Evolutionary conservation across 2,113 vertebrate genomes (phyloP).

Genomic region (Channa argus): DNA sequence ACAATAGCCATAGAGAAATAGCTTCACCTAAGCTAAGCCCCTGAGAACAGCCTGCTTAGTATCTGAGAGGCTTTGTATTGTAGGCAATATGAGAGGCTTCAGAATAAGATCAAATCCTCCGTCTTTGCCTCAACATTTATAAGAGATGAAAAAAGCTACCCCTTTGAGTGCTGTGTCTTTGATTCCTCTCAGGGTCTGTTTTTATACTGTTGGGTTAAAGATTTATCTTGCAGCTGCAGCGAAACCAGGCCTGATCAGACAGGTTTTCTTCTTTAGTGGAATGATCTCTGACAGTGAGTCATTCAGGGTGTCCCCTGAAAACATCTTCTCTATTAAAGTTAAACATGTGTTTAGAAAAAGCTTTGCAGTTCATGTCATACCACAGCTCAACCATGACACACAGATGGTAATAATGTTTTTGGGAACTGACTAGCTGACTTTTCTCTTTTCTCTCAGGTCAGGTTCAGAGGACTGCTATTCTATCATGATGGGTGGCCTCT

Average conservation of each 20-base stretch:
- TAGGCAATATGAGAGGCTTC: constrained; percentile 68
- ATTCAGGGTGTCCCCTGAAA: constrained; percentile 28
- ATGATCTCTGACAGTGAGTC: constrained; percentile 53
- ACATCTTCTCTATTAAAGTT: constrained; percentile 43
- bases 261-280: constrained; percentile 50
- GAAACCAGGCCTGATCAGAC: constrained; percentile 73
- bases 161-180: constrained; percentile 48
- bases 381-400: constrained; percentile 34
- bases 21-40: constrained; percentile 66
- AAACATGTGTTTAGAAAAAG: constrained; percentile 59
- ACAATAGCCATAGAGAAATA: constrained; percentile 61
- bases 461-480: constrained; percentile 84
- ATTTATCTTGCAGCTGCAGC: constrained; percentile 61
- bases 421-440: constrained; percentile 34
- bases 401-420: constrained; percentile 27
- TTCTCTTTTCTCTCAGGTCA: constrained; percentile 72
- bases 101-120: constrained; percentile 52
- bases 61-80: constrained; percentile 66
- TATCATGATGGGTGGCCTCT: constrained; percentile 88
- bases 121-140: constrained; percentile 49
- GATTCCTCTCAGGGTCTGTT: constrained; percentile 21
- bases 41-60: constrained; percentile 60
- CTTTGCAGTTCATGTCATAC: constrained; percentile 43
- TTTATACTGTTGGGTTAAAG: constrained; percentile 45
- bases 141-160: constrained; percentile 42